Conservation (phyloP, 1,140 invertebrate genomes). For the Trypoxylus dichotomus region DNA sequence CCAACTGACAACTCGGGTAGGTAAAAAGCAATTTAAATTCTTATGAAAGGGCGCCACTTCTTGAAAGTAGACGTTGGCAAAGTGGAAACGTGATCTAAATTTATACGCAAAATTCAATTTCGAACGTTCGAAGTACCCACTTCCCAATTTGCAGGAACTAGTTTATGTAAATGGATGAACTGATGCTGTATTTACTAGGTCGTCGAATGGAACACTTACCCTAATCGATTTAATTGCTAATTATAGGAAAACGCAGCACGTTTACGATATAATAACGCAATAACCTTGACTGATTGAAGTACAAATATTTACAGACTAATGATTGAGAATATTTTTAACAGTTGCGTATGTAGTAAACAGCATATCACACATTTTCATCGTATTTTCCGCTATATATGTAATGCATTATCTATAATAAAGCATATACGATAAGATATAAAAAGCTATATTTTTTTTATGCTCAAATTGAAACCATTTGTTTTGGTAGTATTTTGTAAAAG, state of each 20-base stretch:
- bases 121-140: neutral
- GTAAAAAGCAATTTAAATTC: neutral
- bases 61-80: neutral
- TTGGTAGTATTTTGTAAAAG: no score
- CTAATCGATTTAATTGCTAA: slow-evolving; percentile 28
- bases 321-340: slow-evolving; percentile 27
- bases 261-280: slow-evolving; percentile 2
- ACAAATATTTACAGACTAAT: slow-evolving; percentile 26
- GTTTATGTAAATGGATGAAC: neutral
- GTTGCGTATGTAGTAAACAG: slow-evolving; percentile 3
- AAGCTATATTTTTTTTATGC: no score
- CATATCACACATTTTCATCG: neutral
- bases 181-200: neutral
- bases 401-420: neutral
- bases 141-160: neutral
- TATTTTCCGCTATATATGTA: neutral
- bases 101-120: neutral
- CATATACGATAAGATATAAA: no score
- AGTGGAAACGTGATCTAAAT: slow-evolving; percentile 13
- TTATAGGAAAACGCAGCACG: slow-evolving; percentile 22
- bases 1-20: neutral
- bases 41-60: neutral
- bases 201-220: slow-evolving; percentile 16
- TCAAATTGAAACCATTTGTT: no score
- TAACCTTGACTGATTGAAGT: slow-evolving; percentile 29